phyloP scores from a whole-genome alignment of 1,140 invertebrate genomes.

The Lysiphlebus fabarum region DNA sequence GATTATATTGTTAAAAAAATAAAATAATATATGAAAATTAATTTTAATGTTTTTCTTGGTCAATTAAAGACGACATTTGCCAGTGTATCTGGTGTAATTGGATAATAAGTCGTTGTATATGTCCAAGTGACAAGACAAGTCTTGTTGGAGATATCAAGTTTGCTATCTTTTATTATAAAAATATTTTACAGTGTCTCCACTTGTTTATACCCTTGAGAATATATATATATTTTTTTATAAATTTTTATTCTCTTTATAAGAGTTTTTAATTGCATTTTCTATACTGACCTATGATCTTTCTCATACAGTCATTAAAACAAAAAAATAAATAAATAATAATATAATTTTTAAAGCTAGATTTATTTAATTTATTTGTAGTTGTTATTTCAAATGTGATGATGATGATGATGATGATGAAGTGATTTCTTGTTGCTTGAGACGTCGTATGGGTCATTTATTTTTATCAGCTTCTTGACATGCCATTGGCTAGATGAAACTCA shows the following conservation, averaged over 20 bases:
- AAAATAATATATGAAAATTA: constrained; percentile 6
- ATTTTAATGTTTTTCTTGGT: constrained; percentile 20
- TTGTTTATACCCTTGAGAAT: too few species aligned
- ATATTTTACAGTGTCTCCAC: too few species aligned
- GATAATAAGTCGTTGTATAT: constrained; percentile 34
- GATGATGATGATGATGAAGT: too few species aligned
- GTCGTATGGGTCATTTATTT: constrained; percentile 20
- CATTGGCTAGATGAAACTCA: constrained; percentile 14
- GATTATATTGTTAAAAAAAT: neutral
- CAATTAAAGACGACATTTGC: constrained; percentile 33
- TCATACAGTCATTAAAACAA: too few species aligned
- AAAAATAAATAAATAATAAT: too few species aligned
- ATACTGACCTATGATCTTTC: too few species aligned
- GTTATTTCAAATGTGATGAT: too few species aligned
- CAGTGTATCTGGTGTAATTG: constrained; percentile 31
- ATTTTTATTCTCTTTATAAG: too few species aligned
- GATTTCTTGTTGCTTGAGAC: neutral
- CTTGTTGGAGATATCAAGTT: constrained; percentile 9
- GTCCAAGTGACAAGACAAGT: constrained; percentile 21
- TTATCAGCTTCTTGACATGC: constrained; percentile 9
- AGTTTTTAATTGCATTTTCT: too few species aligned
- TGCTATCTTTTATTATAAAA: neutral
- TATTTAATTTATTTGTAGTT: too few species aligned
- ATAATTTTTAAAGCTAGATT: too few species aligned
- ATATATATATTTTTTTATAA: too few species aligned